phyloP scores from a whole-genome alignment of 2,797 vertebrate genomes.

The Ataeniobius toweri region DNA sequence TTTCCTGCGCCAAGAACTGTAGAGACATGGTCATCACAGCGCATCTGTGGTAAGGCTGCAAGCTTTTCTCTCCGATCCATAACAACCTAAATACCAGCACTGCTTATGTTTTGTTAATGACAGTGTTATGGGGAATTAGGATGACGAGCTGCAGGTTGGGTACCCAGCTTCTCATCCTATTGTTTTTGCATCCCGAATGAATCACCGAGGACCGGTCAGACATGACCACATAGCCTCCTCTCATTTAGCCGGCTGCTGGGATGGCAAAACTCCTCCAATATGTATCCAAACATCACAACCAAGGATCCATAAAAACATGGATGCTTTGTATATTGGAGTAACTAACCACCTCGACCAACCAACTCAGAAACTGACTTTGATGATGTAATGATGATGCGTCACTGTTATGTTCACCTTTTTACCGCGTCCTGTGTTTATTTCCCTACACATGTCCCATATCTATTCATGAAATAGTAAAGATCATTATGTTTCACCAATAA shows the following conservation, averaged over 20 bases:
- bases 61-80: constrained; percentile 24
- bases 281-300: constrained; percentile 18
- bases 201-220: constrained; percentile 69
- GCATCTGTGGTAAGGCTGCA: constrained; percentile 75
- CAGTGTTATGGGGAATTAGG: neutral
- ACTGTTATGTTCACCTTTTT: constrained; percentile 30
- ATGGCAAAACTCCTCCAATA: neutral
- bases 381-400: constrained; percentile 65
- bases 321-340: constrained; percentile 13
- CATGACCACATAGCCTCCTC: constrained; percentile 47
- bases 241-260: constrained; percentile 40
- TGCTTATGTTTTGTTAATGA: neutral
- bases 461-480: neutral
- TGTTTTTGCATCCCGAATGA: constrained; percentile 68
- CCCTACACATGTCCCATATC: neutral
- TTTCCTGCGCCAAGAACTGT: constrained; percentile 82
- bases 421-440: constrained; percentile 8
- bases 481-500: neutral
- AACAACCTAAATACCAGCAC: neutral
- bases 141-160: neutral
- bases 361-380: constrained; percentile 40
- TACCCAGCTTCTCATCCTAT: constrained; percentile 44
- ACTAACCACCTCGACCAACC: constrained; percentile 16
- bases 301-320: constrained; percentile 19
- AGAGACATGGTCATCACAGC: constrained; percentile 72